Base-by-base conservation (phyloP, 2,888 invertebrate species). In the Trissolcus japonicus region DNA sequence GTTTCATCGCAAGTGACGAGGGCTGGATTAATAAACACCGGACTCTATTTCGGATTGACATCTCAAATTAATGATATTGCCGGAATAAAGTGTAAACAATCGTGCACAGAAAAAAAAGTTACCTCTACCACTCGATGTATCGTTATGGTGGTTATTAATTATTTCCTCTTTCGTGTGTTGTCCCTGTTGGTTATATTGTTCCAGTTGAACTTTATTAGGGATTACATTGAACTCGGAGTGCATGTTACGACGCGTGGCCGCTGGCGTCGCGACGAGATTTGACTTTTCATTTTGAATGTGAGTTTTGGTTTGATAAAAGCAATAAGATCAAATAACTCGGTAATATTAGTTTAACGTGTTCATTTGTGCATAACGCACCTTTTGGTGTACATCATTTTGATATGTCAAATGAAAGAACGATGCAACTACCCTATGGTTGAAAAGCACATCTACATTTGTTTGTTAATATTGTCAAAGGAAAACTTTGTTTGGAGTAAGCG, bases 11-110 rank as follows among this genome's bases (percentile, higher is more conserved):
- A 54, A 61, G 53, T 65, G 59, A 65, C 60, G 19, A 46, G n/a
- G 60, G 7, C 55, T 53, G 63, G 61, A 73, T 78, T 78, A 69
- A 73, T 68, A 65, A 73, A 76, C 59, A 43, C 72, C 48, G 67
- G 72, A 61, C 51, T 35, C 35, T 46, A 53, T 41, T 71, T 66
- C 54, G 53, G 67, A 67, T 67, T 72, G 67, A 76, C 72, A 63
- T 72, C 21, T 67, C 60, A 54, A 73, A 83, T 85, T 83, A 84
- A 83, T 83, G 82, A 85, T 83, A 82, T 85, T 82, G 82, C 82
- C 81, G 79, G 81, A 84, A 83, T 82, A 72, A 73, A 82, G 84
- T 85, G 83, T 80, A 80, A 29, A 40, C 56, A 43, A 66, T 56
- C 51, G 48, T 59, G 14, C 35, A 21, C 35, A 25, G 29, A 17